phyloP scores from a whole-genome alignment of 2,113 vertebrate genomes.

The Irena cyanogastra region DNA sequence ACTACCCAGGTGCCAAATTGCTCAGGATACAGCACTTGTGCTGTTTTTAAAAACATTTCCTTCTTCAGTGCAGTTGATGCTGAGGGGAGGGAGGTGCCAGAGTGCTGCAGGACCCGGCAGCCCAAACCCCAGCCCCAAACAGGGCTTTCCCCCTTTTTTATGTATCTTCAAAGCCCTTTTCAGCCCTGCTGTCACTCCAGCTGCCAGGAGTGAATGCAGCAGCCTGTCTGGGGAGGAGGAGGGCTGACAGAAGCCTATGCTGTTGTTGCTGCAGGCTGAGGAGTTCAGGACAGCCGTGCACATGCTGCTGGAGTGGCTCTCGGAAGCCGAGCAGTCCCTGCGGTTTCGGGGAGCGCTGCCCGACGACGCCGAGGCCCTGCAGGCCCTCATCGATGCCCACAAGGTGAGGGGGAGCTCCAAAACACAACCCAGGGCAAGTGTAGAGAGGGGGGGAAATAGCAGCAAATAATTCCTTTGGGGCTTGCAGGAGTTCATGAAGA shows the following conservation, averaged over 20 bases:
- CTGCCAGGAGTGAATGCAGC: neutral
- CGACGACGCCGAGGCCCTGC: slow-evolving; percentile 89
- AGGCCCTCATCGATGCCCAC: slow-evolving; percentile 85
- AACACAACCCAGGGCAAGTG: rapidly evolving
- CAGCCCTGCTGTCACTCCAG: neutral
- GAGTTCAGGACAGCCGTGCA: slow-evolving; percentile 91
- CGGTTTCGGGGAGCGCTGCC: slow-evolving; percentile 95
- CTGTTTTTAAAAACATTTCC: neutral
- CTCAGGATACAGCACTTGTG: neutral
- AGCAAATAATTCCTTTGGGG: neutral
- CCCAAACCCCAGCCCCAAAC: neutral
- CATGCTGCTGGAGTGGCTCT: slow-evolving; percentile 94
- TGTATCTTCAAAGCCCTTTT: neutral
- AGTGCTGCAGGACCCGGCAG: rapidly evolving
- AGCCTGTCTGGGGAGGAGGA: rapidly evolving
- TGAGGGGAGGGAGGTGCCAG: rapidly evolving
- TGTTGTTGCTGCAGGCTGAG: slow-evolving; percentile 78
- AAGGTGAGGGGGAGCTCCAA: slow-evolving; percentile 59
- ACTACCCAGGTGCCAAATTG: neutral
- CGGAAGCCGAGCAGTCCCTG: slow-evolving; percentile 93
- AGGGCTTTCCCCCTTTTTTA: neutral
- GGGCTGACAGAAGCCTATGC: neutral
- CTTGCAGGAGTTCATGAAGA: slow-evolving; percentile 91
- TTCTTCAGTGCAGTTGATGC: neutral
- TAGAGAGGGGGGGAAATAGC: rapidly evolving